phyloP scores from a whole-genome alignment of 2,888 invertebrate genomes.

The Erynnis tages region DNA sequence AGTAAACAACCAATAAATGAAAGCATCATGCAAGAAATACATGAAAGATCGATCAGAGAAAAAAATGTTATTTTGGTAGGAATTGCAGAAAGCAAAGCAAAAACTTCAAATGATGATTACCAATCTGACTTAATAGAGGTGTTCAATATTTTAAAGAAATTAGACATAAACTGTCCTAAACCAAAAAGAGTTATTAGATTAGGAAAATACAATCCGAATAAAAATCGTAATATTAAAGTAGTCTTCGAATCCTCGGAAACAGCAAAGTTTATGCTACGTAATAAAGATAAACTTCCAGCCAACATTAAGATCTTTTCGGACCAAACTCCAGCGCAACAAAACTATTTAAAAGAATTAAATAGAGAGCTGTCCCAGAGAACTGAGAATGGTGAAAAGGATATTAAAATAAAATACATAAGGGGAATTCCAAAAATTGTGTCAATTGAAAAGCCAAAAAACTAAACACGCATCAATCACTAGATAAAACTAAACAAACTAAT shows the following conservation, averaged over 20 bases:
- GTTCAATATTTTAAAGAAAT: not conserved
- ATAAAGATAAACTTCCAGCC: slow-evolving; percentile 1
- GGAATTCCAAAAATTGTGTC: slow-evolving; percentile 2
- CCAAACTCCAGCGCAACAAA: slow-evolving; percentile 1
- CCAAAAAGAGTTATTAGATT: not conserved
- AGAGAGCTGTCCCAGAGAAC: not conserved
- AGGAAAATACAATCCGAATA: slow-evolving; percentile 5
- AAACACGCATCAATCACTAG: not conserved
- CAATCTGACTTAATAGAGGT: not conserved
- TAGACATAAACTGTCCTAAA: not conserved
- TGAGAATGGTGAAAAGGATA: not conserved
- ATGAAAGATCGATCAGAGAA: slow-evolving; percentile 3
- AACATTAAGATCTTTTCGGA: slow-evolving; percentile 1
- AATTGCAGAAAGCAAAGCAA: not conserved
- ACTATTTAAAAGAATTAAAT: not conserved
- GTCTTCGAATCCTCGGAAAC: not conserved
- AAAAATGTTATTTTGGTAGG: slow-evolving; percentile 6
- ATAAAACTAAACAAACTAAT: not conserved
- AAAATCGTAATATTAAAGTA: slow-evolving; percentile 4
- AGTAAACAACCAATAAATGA: not conserved
- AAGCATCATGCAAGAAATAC: slow-evolving; percentile 2
- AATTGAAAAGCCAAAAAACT: slow-evolving; percentile 4
- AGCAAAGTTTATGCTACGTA: not conserved
- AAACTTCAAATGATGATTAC: not conserved
- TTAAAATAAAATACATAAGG: slow-evolving; percentile 4